Base-by-base conservation (phyloP, 2,797 vertebrate species). In the Liparis tanakae region DNA sequence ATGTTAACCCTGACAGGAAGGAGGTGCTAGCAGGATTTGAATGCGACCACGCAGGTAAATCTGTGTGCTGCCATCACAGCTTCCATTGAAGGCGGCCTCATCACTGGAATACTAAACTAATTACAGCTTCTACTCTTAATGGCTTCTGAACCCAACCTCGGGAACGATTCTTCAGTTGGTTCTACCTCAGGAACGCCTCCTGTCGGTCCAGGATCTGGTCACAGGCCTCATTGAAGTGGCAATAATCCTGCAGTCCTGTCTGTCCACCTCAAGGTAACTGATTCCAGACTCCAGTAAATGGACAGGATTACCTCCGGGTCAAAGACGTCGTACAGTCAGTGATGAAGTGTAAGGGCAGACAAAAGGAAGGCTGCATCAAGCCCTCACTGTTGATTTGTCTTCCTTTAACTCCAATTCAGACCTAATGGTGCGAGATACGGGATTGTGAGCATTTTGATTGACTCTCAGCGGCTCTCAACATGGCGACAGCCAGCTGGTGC, bases 31-130 rank as follows among this genome's bases (percentile, higher is more conserved):
- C 18, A 9, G 79, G 67, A 85, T 91, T 85, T 89, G 74, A 87
- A 79, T 81, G 85, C 85, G 87, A 88, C 90, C 89, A 81, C 66
- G 72, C 89, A 93, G 92, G 91, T 92, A 93, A 91, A 92, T 92
- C 81, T 91, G 86, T 84, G 82, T 81, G 75, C 85, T 76, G 85
- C 82, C 13, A 46, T 82, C 78, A 85, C 77, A 44, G 78, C 70
- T 70, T 69, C 81, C 33, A 90, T 85, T 89, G 82, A 88, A 72
- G 34, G 63, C 72, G 3, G 72, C 80, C 56, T 70, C 83, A 65
- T 75, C 85, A 83, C 82, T 55, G 57, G 91, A 90, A 92, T 93
- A 91, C 92, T 92, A 91, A 92, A 87, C 85, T 81, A 77, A 91
- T 88, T 82, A 70, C 80, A 78, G 87, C 88, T 87, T 91, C 87